Evolutionary conservation across 1,140 invertebrate genomes (phyloP), one percentile per base, ranked within the genome.

Genomic region (Vanessa tameamea): DNA sequence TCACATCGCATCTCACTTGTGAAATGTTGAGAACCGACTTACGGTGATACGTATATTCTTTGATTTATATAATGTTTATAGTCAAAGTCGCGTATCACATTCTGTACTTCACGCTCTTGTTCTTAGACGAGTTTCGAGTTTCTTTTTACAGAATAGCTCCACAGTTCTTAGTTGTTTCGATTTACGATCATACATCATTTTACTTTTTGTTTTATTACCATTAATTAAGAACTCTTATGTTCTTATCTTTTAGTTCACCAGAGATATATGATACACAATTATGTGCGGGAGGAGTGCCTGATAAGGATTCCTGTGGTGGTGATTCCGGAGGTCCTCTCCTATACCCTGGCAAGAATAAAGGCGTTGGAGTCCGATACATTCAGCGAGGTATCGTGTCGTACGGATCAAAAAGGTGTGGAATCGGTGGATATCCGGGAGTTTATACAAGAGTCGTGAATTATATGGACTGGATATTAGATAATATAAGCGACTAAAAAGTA

Each of bases 301-400:
- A 91, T 5, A 92, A 88, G 47, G 96, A 96, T 80, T 95, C 95
- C 0, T 96, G 96, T 75, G 91, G 93, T 1, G 95, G 95, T 3
- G 95, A 96, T 73, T 95, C 94, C n/a, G 95, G 95, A 0, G 95
- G 95, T 4, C 95, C 95, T 0, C 87, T 96, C 1, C 94, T 95
- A 94, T 93, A 93, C 72, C 84, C 89, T 3, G 90, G 86, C 1
- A 65, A 64, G 11, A 69, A 79, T 1, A 73, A 67, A 1, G 67
- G 68, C 4, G 68, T 69, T 3, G 82, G 78, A 5, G 79, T 85
- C 48, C 85, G 81, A 76, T 94, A 95, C 82, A 93, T 94, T 37
- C 86, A 96, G 26, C 87, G 95, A 1, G 96, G 95, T 1, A 88
- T 96, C 20, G 95, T 96, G 0, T 96, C 96, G 3, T 96, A 94